Conservation (phyloP, 2,113 vertebrate genomes). For the Jacana jacana region DNA sequence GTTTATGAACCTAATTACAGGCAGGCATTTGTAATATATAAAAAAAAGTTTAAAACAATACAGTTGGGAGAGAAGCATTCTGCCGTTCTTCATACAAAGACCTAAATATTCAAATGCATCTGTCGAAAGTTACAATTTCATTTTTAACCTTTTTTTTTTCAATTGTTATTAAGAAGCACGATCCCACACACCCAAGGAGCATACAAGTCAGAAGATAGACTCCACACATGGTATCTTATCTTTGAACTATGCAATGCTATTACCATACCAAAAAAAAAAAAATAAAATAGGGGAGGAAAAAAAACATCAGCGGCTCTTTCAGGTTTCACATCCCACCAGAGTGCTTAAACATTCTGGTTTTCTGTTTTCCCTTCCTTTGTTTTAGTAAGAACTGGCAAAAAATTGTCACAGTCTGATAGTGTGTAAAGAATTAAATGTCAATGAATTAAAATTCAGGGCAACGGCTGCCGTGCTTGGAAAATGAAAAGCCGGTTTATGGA, state of each 20-base stretch:
- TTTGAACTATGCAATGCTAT: constrained; percentile 12
- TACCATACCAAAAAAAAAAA: background rate
- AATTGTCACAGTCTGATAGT: constrained; percentile 24
- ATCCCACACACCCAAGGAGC: constrained; percentile 18
- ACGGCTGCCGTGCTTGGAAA: background rate
- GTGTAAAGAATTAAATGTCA: constrained; percentile 7
- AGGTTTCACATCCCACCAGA: constrained; percentile 11
- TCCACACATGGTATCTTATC: background rate
- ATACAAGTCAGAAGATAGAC: background rate
- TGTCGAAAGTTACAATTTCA: constrained; percentile 48
- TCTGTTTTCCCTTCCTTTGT: background rate
- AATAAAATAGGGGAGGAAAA: background rate
- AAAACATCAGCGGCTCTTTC: constrained; percentile 1
- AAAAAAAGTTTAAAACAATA: constrained; percentile 71
- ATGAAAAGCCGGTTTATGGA: background rate
- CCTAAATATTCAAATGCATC: constrained; percentile 71
- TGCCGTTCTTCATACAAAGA: constrained; percentile 68
- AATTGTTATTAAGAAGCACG: background rate
- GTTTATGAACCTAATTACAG: constrained; percentile 73
- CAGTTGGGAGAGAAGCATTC: constrained; percentile 60
- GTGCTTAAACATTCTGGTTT: background rate
- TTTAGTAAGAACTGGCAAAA: background rate
- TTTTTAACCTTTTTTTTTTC: constrained; percentile 29
- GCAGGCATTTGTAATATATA: constrained; percentile 66
- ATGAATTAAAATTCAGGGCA: background rate